Percentiles rank a stretch among this genome's conserved stretches.
Evolutionary conservation across 2,797 vertebrate species (phyloP).

Genomic region (Sebastes ruberrimus): DNA sequence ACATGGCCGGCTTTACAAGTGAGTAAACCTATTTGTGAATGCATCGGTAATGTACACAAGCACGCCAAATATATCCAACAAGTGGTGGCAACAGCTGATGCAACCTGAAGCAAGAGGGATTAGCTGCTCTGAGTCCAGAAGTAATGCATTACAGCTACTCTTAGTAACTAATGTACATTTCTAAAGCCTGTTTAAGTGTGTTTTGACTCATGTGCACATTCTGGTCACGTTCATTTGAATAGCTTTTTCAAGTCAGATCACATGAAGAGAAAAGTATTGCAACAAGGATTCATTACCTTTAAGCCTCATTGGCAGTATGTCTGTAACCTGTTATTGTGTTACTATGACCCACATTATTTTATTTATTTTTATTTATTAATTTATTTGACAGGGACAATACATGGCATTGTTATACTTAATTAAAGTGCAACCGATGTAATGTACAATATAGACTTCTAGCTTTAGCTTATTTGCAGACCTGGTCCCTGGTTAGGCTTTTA

Average conservation of each 20-base stretch:
- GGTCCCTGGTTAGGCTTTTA: no score
- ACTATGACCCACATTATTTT: background rate
- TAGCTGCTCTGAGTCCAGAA: no score
- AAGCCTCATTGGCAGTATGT: background rate
- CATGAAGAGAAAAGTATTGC: background rate
- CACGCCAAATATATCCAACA: conserved; percentile 42
- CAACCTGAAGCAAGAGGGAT: no score
- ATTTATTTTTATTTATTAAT: background rate
- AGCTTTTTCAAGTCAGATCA: background rate
- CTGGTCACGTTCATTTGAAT: background rate
- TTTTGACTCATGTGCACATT: background rate
- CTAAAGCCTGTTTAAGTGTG: background rate
- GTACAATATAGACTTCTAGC: no score
- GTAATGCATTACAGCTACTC: background rate
- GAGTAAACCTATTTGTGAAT: conserved; percentile 46
- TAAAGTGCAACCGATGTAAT: no score
- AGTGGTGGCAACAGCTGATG: background rate
- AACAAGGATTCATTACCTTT: background rate
- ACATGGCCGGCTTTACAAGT: conserved; percentile 3
- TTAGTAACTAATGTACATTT: background rate
- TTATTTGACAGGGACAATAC: background rate
- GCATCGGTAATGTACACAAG: conserved; percentile 14
- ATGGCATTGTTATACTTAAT: no score
- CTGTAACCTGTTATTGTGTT: background rate
- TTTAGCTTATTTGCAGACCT: no score